Evolutionary conservation across 2,113 vertebrate species (phyloP).

Genomic region (Malurus melanocephalus): DNA sequence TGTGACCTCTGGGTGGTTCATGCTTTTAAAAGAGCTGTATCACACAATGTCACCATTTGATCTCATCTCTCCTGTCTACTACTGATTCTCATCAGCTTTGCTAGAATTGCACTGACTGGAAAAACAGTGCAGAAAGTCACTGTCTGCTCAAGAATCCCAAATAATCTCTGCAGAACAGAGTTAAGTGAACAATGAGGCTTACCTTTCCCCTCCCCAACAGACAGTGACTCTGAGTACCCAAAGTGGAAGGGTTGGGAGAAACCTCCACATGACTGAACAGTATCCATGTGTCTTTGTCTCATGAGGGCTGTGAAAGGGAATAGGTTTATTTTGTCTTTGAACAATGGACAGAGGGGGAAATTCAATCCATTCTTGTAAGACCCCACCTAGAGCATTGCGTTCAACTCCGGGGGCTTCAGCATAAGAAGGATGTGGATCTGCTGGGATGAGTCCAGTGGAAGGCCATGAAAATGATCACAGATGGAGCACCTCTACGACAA

Average conservation of each 20-base stretch:
- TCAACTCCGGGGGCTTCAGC: neutral
- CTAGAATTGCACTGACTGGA: neutral
- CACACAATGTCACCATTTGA: neutral
- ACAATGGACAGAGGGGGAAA: neutral
- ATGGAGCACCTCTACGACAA: neutral
- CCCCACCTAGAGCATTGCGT: neutral
- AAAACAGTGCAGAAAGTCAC: neutral
- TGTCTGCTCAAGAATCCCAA: neutral
- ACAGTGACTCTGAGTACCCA: rapidly evolving
- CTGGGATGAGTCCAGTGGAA: neutral
- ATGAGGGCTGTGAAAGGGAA: neutral
- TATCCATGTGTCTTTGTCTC: neutral
- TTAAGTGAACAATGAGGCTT: neutral
- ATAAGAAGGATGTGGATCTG: neutral
- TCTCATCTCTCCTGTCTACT: neutral
- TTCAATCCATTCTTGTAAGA: neutral
- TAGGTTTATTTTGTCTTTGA: neutral
- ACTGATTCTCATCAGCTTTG: neutral
- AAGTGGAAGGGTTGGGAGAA: neutral
- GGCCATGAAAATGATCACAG: neutral
- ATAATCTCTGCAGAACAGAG: neutral
- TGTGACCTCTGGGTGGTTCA: neutral
- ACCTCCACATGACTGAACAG: neutral
- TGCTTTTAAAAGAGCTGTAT: neutral
- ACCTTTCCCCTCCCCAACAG: neutral